Evolutionary conservation across 2,113 vertebrate genomes (phyloP), one percentile per base, ranked within the genome.

Genomic region (Mustela lutreola): DNA sequence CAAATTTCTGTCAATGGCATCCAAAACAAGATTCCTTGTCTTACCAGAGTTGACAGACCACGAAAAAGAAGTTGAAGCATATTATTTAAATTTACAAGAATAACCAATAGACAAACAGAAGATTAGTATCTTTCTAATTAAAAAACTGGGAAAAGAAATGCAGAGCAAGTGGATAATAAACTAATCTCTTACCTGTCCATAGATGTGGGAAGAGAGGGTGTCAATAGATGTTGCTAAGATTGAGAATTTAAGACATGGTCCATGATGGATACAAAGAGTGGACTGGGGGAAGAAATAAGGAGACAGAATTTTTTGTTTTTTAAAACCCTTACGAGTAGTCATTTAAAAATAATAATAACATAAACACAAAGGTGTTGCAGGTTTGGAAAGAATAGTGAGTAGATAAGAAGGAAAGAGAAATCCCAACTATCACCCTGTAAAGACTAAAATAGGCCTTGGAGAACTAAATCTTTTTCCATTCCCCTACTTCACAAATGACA

Each of bases 11-110:
- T 70, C 60, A 26, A 31, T 48, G 21, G 26, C 2, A 62, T 86
- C 11, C 31, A 39, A 73, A 89, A 79, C 22, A 83, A 91, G 21
- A 42, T 45, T 60, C n/a, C 24, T 67, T 15, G 15, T 83, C 36
- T 84, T 65, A 42, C 11, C 48, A 42, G 53, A 93, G 65, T 45
- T 73, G 33, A 80, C 50, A 70, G 36, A 76, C 70, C 75, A 91
- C 50, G 70, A 91, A 79, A 78, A 53, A 67, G 62, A 86, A 93
- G 26, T 73, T 88, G 42, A 65, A 48, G 9, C 39, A 73, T 28
- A 73, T 76, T 76, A 93, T 12, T 58, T 95, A 80, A 94, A 67
- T 67, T 63, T 90, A n/a, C 48, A 94, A 85, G 39, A 58, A 14
- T 87, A 96, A 89, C 31, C 36, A 58, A 67, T 3, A 62, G 18